These are phyloP conservation scores for Epizoanthus fatuus DNA, from an alignment of 92 coral and sea anemone species.

Conservation along the genomic window DNA sequence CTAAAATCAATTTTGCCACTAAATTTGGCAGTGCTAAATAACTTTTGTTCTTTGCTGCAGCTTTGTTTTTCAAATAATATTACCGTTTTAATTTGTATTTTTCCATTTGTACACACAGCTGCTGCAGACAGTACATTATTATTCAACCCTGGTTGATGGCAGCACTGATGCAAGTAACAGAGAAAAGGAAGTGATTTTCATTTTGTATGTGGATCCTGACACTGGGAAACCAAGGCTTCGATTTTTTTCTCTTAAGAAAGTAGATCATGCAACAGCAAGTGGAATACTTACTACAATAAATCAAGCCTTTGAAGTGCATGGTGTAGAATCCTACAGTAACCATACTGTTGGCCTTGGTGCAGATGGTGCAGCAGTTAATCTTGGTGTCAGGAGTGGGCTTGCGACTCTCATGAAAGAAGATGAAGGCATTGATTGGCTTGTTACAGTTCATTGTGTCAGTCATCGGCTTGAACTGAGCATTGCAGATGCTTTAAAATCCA, in stretches of 20 bases:
- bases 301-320: conserved; percentile 51
- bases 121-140: conserved; percentile 37
- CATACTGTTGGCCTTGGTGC: conserved; percentile 66
- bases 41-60: too few species aligned
- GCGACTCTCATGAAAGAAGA: conserved; percentile 52
- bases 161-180: conserved; percentile 65
- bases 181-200: conserved; percentile 45
- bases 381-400: conserved; percentile 57
- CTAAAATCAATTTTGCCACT: not conserved
- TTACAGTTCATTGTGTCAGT: conserved; percentile 66
- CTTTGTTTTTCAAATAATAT: too few species aligned
- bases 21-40: too few species aligned
- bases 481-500: conserved; percentile 67
- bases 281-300: conserved; percentile 53
- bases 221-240: conserved; percentile 43
- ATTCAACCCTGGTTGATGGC: conserved; percentile 69
- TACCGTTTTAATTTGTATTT: too few species aligned
- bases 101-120: too few species aligned
- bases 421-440: conserved; percentile 62
- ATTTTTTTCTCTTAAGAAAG: conserved; percentile 51
- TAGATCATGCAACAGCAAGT: conserved; percentile 48
- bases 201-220: conserved; percentile 53
- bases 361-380: conserved; percentile 59
- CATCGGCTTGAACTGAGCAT: conserved; percentile 69
- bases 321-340: conserved; percentile 34